Base-by-base conservation (phyloP, 2,797 vertebrate genomes). In the Anguilla obscura region DNA sequence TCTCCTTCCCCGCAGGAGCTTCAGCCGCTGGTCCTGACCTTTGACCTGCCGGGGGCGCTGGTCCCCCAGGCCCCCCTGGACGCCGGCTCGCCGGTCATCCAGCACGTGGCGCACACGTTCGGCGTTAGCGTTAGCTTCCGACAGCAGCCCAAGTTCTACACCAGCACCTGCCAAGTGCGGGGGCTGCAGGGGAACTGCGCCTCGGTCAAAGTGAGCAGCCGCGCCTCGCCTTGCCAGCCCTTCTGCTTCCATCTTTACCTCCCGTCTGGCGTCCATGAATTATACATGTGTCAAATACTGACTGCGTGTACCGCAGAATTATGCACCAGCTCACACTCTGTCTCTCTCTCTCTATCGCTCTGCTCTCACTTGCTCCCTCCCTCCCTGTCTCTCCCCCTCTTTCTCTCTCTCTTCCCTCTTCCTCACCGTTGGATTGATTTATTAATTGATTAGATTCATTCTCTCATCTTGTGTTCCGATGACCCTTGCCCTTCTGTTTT, bases 111-210 rank as follows among this genome's bases (percentile, higher is more conserved):
- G 56, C 96, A 96, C 92, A 92, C 94, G 1, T 90, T 97, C 1
- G 95, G 95, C 84, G 95, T 97, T 86, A 96, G 89, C 2, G 93
- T 97, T 90, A 96, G 94, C 89, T 96, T 96, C 92, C 94, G 95
- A 88, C 89, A 94, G 0, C 96, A 95, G 87, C 90, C 95, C 0
- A 86, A 92, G 60, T 94, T 96, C 92, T 96, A 94, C 52, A 93
- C 94, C 89, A 95, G 94, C 89, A 95, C 93, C 92, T 97, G 96
- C 88, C 94, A 93, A 1, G 93, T 97, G 52, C 95, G 96, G 90
- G 96, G 96, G 84, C 93, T 96, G 88, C 96, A 96, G 86, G 95
- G 96, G 48, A 95, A 95, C 58, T 87, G 92, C 48, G 88, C 92
- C 9, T 92, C 93, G 1, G 94, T 96, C 88, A 96, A 96, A 95